Evolutionary conservation across 2,797 vertebrate species (phyloP).

Genomic region (Pachyuromys duprasi): DNA sequence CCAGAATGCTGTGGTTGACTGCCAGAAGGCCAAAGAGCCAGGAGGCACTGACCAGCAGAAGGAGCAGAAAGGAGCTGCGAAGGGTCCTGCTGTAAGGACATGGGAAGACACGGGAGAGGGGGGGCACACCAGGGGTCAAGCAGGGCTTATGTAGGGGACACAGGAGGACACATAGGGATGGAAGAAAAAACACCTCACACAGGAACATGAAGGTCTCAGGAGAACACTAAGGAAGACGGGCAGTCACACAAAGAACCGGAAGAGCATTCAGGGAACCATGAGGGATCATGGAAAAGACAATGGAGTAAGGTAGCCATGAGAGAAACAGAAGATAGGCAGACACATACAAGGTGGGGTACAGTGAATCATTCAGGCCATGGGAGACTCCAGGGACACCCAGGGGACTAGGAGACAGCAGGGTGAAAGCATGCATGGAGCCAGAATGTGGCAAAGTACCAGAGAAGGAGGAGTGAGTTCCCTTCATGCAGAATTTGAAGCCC

Average conservation of each 20-base stretch:
- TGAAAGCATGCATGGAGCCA: neutral
- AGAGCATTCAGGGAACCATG: neutral
- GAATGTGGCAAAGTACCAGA: neutral
- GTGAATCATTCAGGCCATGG: neutral
- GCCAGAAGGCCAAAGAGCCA: slow-evolving; percentile 99
- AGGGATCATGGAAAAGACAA: neutral
- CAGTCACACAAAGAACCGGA: neutral
- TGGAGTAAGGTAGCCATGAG: neutral
- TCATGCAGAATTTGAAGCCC: neutral
- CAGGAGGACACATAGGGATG: neutral
- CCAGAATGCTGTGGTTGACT: slow-evolving; percentile 98
- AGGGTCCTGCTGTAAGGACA: slow-evolving; percentile 90
- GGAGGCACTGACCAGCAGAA: slow-evolving; percentile 95
- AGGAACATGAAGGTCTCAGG: neutral
- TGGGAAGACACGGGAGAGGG: slow-evolving; percentile 67
- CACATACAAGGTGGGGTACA: neutral
- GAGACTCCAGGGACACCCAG: neutral
- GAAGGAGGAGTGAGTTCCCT: neutral
- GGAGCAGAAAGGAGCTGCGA: slow-evolving; percentile 95
- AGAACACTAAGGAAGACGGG: slow-evolving; percentile 4
- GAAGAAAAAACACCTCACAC: slow-evolving; percentile 52
- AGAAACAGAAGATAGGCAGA: neutral
- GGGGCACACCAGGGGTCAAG: slow-evolving; percentile 48
- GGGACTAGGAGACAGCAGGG: neutral
- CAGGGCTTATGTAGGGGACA: neutral